These are phyloP conservation scores for Sebastes itinus DNA, from an alignment of 2,797 vertebrate genomes.

Conservation along the genomic window DNA sequence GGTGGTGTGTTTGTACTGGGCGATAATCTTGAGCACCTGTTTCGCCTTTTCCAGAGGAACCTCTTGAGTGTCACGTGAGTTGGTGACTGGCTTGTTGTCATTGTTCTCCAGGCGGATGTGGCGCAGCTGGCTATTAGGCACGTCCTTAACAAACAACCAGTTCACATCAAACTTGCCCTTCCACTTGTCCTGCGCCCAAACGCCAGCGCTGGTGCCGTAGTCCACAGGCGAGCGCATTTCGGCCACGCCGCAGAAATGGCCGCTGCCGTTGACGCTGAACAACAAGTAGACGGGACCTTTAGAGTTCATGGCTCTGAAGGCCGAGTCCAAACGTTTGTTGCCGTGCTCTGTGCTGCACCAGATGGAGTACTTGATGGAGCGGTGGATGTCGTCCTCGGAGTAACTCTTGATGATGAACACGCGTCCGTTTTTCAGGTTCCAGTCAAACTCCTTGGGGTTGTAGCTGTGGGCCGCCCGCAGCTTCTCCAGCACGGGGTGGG, in stretches of 20 bases:
- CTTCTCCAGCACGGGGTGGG: constrained; percentile 95
- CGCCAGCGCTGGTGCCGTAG: constrained; percentile 97
- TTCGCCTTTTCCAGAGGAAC: constrained; percentile 98
- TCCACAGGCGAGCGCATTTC: constrained; percentile 99
- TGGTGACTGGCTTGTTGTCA: constrained; percentile 99
- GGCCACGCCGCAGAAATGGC: constrained; percentile 97
- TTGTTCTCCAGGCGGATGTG: constrained; percentile 99
- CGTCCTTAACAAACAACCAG: constrained; percentile 99
- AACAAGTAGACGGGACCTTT: constrained; percentile 95
- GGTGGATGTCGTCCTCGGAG: constrained; percentile 98
- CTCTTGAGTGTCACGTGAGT: constrained; percentile 99
- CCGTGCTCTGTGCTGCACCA: constrained; percentile 99
- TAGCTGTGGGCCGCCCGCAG: constrained; percentile 96
- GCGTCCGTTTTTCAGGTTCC: constrained; percentile 94
- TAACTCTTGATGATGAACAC: constrained; percentile 99
- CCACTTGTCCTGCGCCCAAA: constrained; percentile 99
- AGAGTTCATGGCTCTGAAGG: constrained; percentile 90
- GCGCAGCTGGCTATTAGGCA: constrained; percentile 97
- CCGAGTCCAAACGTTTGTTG: constrained; percentile 96
- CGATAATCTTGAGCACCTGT: constrained; percentile 98
- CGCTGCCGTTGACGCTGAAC: constrained; percentile 98
- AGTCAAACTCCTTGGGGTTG: constrained; percentile 98
- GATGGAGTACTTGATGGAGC: constrained; percentile 98
- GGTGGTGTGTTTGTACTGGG: constrained; percentile 98
- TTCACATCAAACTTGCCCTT: constrained; percentile 98